Conservation (phyloP, 2,797 vertebrate species). For the Microctenopoma steveboyesi region DNA sequence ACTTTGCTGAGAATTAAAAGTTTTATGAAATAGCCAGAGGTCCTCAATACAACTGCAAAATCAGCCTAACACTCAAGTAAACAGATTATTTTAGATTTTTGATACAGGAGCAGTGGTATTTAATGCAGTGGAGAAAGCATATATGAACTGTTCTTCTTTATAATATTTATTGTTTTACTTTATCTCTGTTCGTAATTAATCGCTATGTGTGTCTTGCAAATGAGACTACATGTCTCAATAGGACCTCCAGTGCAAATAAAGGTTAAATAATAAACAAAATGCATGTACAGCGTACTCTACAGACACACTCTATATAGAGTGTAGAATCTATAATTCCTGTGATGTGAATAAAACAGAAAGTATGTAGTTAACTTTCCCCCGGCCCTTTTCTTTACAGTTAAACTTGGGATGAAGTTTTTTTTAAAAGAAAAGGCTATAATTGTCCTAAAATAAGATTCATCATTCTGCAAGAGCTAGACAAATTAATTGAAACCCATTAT, state of each 20-base stretch:
- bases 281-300: too few species aligned
- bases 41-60: conserved; percentile 23
- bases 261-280: too few species aligned
- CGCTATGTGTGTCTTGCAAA: too few species aligned
- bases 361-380: neutral
- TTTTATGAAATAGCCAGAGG: conserved; percentile 17
- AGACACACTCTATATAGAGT: too few species aligned
- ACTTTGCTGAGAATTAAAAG: conserved; percentile 40
- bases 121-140: neutral
- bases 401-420: conserved; percentile 21
- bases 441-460: conserved; percentile 19
- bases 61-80: conserved; percentile 21
- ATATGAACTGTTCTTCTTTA: too few species aligned
- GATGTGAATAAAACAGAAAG: conserved; percentile 1
- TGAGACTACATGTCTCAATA: too few species aligned
- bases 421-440: neutral
- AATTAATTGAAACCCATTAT: conserved; percentile 32
- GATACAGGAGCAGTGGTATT: neutral
- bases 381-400: conserved; percentile 6
- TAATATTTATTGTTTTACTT: too few species aligned
- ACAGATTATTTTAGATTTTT: neutral
- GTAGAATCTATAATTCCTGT: neutral
- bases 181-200: too few species aligned
- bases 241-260: too few species aligned
- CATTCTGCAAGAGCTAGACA: conserved; percentile 5